Percentiles rank a stretch among this genome's conserved stretches.
phyloP scores from a whole-genome alignment of 2,113 vertebrate species.

The Clarias macrocephalus region DNA sequence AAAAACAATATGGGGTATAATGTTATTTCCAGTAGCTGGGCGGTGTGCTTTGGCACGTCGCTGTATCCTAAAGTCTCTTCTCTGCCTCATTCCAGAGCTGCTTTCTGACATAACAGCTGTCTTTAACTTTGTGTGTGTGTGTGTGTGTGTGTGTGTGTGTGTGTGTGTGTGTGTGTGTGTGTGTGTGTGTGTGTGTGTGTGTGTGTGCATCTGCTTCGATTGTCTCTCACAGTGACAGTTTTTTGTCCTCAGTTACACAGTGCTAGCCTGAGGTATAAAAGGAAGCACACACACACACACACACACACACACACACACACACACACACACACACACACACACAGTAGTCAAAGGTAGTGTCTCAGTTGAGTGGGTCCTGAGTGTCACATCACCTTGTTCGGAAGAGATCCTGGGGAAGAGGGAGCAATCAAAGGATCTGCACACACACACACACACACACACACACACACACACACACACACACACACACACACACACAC shows the following conservation, averaged over 20 bases:
- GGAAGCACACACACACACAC: slow-evolving; percentile 6
- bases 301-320: slow-evolving; percentile 15
- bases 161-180: not conserved
- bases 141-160: not conserved
- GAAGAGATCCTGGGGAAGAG: slow-evolving; percentile 45
- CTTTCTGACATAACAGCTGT: not conserved
- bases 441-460: not conserved
- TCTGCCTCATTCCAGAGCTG: not conserved
- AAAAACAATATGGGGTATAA: not conserved
- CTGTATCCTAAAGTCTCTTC: not conserved
- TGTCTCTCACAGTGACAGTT: slow-evolving; percentile 37
- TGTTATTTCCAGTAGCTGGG: slow-evolving; percentile 12
- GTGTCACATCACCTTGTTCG: slow-evolving; percentile 52
- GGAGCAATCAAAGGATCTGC: slow-evolving; percentile 29
- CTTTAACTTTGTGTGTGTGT: slow-evolving; percentile 19
- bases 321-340: no score
- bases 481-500: slow-evolving; percentile 17
- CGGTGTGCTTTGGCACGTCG: not conserved
- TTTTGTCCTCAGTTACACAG: slow-evolving; percentile 7
- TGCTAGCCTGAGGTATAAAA: slow-evolving; percentile 23
- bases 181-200: not conserved
- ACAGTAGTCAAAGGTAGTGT: no score
- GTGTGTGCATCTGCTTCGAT: not conserved
- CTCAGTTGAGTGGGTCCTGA: slow-evolving; percentile 39
- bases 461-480: not conserved